Evolutionary conservation across 2,797 vertebrate species (phyloP).

Genomic region (Chiloscyllium punctatum): DNA sequence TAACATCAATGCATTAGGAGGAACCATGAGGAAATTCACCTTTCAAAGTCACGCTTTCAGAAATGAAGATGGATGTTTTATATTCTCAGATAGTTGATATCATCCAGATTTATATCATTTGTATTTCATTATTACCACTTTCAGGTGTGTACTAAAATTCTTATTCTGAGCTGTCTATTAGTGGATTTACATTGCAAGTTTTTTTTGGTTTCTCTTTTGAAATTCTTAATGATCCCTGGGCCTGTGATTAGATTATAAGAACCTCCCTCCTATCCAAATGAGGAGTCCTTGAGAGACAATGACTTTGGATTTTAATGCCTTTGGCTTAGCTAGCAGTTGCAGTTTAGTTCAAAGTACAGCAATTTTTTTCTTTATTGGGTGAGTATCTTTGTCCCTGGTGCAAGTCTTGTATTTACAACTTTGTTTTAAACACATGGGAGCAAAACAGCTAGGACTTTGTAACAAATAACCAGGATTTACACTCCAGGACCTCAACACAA

Average conservation of each 20-base stretch:
- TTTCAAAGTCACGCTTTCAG: not conserved
- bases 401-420: not conserved
- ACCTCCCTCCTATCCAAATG: not conserved
- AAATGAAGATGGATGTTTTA: not conserved
- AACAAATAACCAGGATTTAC: not conserved
- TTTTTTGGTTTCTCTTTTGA: not conserved
- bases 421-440: not conserved
- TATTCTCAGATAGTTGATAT: not conserved
- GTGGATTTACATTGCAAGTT: too few relatives aligned
- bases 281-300: not conserved
- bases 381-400: not conserved
- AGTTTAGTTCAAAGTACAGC: not conserved
- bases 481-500: too few relatives aligned
- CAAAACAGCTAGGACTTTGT: not conserved
- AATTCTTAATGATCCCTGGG: not conserved
- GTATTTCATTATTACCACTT: not conserved
- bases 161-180: not conserved
- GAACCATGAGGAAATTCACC: not conserved
- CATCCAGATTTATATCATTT: not conserved
- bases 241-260: not conserved
- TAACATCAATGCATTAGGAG: not conserved
- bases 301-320: constrained; percentile 12
- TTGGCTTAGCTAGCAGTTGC: not conserved
- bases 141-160: not conserved
- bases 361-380: not conserved